Evolutionary conservation across 2,113 vertebrate genomes (phyloP), one percentile per base, ranked within the genome.

Genomic region (Tachuris rubrigastra): DNA sequence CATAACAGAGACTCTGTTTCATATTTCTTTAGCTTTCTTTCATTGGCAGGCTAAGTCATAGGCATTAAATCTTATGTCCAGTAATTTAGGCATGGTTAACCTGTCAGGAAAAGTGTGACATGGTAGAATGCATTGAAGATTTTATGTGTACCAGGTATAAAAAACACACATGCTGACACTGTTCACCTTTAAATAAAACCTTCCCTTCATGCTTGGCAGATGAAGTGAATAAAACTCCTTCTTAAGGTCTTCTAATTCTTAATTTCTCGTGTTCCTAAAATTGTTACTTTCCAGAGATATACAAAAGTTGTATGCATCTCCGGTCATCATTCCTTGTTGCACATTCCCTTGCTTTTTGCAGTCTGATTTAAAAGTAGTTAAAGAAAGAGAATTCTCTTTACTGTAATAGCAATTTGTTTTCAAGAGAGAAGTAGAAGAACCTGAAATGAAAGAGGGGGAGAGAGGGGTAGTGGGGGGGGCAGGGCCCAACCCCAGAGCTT

Each of bases 81-180:
- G 42, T 56, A 31, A 37, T 73, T 82, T 72, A 42, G 62, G 35
- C 0, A 0, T 82, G 31, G 47, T 68, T 56, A 73, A 66, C 25
- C 46, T 62, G 11, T 46, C 12, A 58, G 75, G 28, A 63, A 73
- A 76, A 80, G 25, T 42, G 33, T 87, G 58, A 42, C 28, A 20
- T 30, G 27, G 28, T 21, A 88, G 72, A 90, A 46, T 46, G 25
- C 25, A 37, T 77, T 65, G 73, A 47, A 63, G 41, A 44, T 79
- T 79, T 82, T 35, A 22, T 63, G 41, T 44, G 35, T 71, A 35
- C 41, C 5, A 37, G 24, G 28, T 86, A 47, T 28, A 53, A 59
- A 87, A 87, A 65, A 49, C 0, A 0, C 14, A 7, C 31, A 2
- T 39, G 18, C 21, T 77, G 8, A 21, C 15, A n/a, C 4, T 65